These are phyloP conservation scores for Limnodromus scolopaceus DNA, from an alignment of 2,797 vertebrate species.

Conservation along the genomic window DNA sequence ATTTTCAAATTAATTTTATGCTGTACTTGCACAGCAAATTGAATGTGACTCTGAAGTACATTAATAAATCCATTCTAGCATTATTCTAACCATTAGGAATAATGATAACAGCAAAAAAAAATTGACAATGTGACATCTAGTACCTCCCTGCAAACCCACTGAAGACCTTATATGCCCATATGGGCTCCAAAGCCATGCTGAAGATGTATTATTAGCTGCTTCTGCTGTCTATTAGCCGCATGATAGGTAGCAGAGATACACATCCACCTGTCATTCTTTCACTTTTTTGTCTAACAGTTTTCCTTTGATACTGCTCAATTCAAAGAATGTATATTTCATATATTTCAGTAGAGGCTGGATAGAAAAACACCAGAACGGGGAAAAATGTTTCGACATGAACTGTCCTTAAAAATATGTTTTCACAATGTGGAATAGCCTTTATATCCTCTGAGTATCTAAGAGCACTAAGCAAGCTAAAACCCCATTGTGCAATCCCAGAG, in stretches of 20 bases:
- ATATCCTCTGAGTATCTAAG: neutral
- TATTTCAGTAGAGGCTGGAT: neutral
- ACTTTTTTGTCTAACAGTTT: neutral
- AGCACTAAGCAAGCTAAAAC: neutral
- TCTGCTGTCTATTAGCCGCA: neutral
- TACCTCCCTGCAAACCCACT: neutral
- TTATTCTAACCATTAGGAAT: neutral
- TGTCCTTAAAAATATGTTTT: neutral
- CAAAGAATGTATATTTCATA: neutral
- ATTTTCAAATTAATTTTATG: neutral
- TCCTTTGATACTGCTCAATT: neutral
- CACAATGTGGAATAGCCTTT: neutral
- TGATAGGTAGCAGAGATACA: accelerated
- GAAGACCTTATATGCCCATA: neutral
- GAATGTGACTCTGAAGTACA: neutral
- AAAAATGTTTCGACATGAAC: neutral
- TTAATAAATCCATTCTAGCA: neutral
- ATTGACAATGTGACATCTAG: neutral
- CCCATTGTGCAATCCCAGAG: neutral
- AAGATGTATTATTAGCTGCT: neutral
- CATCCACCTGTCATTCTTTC: neutral
- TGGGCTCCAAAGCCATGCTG: neutral
- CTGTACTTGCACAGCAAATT: neutral
- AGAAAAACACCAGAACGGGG: neutral
- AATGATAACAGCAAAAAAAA: neutral